Percentiles rank a stretch among this genome's conserved stretches.
These are phyloP conservation scores for Acanthosoma haemorrhoidale DNA, from an alignment of 2,888 invertebrate species.

Conservation along the genomic window DNA sequence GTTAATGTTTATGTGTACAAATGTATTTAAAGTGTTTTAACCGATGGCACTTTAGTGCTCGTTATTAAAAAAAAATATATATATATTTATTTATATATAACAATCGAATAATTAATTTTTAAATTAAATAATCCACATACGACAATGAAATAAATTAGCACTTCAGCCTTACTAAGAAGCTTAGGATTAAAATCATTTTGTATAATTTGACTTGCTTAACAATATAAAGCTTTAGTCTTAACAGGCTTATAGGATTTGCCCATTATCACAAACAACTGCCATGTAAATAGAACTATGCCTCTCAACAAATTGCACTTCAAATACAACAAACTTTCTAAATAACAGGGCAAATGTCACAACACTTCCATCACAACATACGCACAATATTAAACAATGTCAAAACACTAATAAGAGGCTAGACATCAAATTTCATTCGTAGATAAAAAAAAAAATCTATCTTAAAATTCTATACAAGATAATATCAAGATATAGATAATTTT, in stretches of 20 bases:
- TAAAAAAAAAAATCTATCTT: slow-evolving; percentile 7
- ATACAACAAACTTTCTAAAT: not conserved
- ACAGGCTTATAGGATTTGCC: not conserved
- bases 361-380: not conserved
- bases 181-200: slow-evolving; percentile 5
- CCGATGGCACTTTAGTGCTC: not conserved
- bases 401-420: slow-evolving; percentile 10
- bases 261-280: slow-evolving; percentile 10
- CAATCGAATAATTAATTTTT: slow-evolving; percentile 5
- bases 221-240: slow-evolving; percentile 7
- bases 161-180: slow-evolving; percentile 10
- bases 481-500: not conserved
- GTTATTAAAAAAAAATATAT: not conserved
- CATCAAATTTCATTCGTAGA: slow-evolving; percentile 1
- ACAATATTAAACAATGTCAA: slow-evolving; percentile 8
- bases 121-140: not conserved
- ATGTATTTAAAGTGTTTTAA: not conserved
- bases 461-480: slow-evolving; percentile 6
- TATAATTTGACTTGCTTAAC: slow-evolving; percentile 4
- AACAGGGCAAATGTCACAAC: too few relatives aligned
- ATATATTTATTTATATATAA: not conserved
- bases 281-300: slow-evolving; percentile 1
- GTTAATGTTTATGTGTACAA: not conserved
- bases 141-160: slow-evolving; percentile 12
- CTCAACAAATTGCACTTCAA: slow-evolving; percentile 5